Conservation (phyloP, 2,888 invertebrate genomes). For the Hedya salicella region DNA sequence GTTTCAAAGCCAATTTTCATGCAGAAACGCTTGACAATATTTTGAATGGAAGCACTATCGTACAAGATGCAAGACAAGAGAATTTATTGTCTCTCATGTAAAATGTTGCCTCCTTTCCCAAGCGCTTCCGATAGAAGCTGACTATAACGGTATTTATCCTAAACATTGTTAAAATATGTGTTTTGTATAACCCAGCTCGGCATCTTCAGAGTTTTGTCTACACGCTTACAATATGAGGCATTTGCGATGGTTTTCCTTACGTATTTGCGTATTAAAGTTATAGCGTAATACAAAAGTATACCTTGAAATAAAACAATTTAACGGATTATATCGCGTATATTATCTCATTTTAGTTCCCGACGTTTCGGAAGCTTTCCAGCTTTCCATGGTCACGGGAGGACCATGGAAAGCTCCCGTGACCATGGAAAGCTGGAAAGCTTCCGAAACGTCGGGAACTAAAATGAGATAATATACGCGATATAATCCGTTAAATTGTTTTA, state of each 20-base stretch:
- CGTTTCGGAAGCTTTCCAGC: too few species aligned
- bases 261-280: neutral
- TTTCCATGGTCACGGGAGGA: too few species aligned
- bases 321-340: too few species aligned
- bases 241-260: neutral
- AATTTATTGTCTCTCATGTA: slow-evolving; percentile 30
- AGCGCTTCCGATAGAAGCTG: neutral
- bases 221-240: neutral
- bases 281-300: too few species aligned
- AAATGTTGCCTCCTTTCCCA: slow-evolving; percentile 13
- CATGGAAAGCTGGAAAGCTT: too few species aligned
- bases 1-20: slow-evolving; percentile 11
- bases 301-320: too few species aligned
- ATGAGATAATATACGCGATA: too few species aligned
- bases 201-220: neutral
- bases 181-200: neutral
- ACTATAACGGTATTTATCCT: slow-evolving; percentile 12
- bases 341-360: too few species aligned
- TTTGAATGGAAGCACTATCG: slow-evolving; percentile 20
- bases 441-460: too few species aligned
- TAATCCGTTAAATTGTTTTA: too few species aligned
- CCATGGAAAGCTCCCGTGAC: too few species aligned
- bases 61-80: neutral
- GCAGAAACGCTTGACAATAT: slow-evolving; percentile 23
- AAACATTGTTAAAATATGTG: neutral